Conservation (phyloP, 2,797 vertebrate species). For the Phalloptychus januarius region DNA sequence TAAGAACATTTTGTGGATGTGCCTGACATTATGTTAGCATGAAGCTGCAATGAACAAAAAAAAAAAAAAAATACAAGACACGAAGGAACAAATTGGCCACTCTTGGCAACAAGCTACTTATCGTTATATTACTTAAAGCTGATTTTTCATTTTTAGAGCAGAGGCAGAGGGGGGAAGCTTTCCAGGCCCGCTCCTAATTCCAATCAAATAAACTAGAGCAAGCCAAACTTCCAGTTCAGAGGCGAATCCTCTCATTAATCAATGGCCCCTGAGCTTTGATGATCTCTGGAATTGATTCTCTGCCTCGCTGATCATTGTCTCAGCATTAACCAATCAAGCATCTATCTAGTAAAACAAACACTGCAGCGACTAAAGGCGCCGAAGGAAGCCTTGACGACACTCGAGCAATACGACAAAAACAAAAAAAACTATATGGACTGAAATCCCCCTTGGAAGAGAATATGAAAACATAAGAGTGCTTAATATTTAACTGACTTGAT, state of each 20-base stretch:
- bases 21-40: neutral
- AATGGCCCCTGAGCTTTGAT: slow-evolving; percentile 65
- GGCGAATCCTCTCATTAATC: slow-evolving; percentile 58
- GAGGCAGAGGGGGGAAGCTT: slow-evolving; percentile 12
- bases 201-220: slow-evolving; percentile 54
- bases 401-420: slow-evolving; percentile 41
- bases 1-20: neutral
- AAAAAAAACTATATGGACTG: slow-evolving; percentile 64
- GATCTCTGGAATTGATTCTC: slow-evolving; percentile 69
- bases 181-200: slow-evolving; percentile 57
- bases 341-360: slow-evolving; percentile 62
- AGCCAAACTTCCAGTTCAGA: slow-evolving; percentile 48
- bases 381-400: slow-evolving; percentile 45
- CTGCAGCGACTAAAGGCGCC: slow-evolving; percentile 43
- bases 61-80: neutral
- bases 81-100: neutral
- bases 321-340: slow-evolving; percentile 67
- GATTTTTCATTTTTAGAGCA: slow-evolving; percentile 32
- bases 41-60: neutral
- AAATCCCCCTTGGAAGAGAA: slow-evolving; percentile 73
- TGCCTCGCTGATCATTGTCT: slow-evolving; percentile 66
- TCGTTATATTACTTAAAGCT: neutral
- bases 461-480: slow-evolving; percentile 79
- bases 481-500: slow-evolving; percentile 81
- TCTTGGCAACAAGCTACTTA: neutral